Evolutionary conservation across 2,797 vertebrate genomes (phyloP), one percentile per base, ranked within the genome.

Genomic region (Betta splendens): DNA sequence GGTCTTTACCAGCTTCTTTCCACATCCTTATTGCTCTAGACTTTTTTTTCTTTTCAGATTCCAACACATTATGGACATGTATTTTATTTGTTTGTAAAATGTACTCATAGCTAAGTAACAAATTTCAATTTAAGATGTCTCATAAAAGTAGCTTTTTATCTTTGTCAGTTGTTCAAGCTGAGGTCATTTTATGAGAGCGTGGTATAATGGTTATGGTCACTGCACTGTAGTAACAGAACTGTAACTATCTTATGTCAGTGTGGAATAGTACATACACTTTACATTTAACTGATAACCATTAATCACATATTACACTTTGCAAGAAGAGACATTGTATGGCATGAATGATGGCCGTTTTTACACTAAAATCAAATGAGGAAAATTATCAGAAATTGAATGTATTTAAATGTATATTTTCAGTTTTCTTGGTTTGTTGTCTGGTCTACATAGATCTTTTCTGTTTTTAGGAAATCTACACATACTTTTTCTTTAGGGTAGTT

Each of bases 121-220:
- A 20, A 37, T 23, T 9, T 4, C 11, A 11, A 47, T 39, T 16
- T 26, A 39, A n/a, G n/a, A n/a, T n/a, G n/a, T n/a, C n/a, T n/a
- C n/a, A n/a, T n/a, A n/a, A n/a, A n/a, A n/a, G n/a, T n/a, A n/a
- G n/a, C n/a, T n/a, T n/a, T n/a, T n/a, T n/a, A n/a, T n/a, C n/a
- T n/a, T n/a, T 2, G 6, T 10, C n/a, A 5, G 8, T 12, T 40
- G 3, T 28, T 37, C 7, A 51, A 35, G 12, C 32, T 11, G 16
- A 37, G 7, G 8, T 45, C 1, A 28, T 40, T 25, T 46, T 21
- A 13, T 21, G 2, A 48, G 23, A 49, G 35, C 44, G 46, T 44
- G 22, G 21, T 25, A 9, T 55, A 47, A 37, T 17, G 16, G 25
- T 53, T 49, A 17, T 17, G 33, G 23, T 52, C 3, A 9, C 48